phyloP scores from a whole-genome alignment of 2,888 invertebrate genomes.

The Caradrina clavipalpis region DNA sequence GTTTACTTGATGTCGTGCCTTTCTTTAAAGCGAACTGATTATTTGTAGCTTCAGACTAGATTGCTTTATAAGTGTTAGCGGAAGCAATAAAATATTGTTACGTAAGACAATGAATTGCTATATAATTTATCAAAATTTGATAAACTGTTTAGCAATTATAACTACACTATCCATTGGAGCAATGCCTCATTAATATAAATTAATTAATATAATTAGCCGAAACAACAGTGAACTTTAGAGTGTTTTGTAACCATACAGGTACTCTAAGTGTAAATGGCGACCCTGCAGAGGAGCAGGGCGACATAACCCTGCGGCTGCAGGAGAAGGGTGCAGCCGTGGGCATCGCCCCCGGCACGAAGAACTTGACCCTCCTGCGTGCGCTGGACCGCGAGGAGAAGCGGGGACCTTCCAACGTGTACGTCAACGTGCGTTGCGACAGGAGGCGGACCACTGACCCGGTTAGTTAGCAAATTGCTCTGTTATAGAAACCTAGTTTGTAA shows the following conservation, averaged over 20 bases:
- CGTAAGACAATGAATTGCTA: constrained; percentile 6
- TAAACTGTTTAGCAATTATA: constrained; percentile 12
- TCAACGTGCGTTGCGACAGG: constrained; percentile 96
- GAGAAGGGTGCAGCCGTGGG: constrained; percentile 95
- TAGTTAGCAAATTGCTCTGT: constrained; percentile 50
- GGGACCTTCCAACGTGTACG: constrained; percentile 96
- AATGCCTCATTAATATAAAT: constrained; percentile 17
- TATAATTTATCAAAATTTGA: background rate
- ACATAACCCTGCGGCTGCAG: constrained; percentile 94
- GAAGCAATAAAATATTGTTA: constrained; percentile 6
- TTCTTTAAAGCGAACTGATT: background rate
- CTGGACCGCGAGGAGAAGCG: constrained; percentile 96
- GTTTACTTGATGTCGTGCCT: background rate
- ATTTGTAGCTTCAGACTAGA: background rate
- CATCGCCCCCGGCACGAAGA: constrained; percentile 94
- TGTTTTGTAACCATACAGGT: constrained; percentile 76
- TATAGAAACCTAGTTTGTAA: constrained; percentile 8
- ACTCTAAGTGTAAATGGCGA: constrained; percentile 95
- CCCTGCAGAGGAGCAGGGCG: constrained; percentile 93
- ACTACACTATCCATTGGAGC: constrained; percentile 5
- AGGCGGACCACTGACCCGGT: constrained; percentile 95
- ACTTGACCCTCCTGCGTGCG: constrained; percentile 94
- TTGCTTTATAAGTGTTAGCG: background rate
- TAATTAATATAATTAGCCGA: background rate
- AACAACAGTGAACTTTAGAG: background rate